Percentiles rank a stretch among this genome's conserved stretches.
Conservation (phyloP, 2,113 vertebrate genomes). For the Peromyscus maniculatus region DNA sequence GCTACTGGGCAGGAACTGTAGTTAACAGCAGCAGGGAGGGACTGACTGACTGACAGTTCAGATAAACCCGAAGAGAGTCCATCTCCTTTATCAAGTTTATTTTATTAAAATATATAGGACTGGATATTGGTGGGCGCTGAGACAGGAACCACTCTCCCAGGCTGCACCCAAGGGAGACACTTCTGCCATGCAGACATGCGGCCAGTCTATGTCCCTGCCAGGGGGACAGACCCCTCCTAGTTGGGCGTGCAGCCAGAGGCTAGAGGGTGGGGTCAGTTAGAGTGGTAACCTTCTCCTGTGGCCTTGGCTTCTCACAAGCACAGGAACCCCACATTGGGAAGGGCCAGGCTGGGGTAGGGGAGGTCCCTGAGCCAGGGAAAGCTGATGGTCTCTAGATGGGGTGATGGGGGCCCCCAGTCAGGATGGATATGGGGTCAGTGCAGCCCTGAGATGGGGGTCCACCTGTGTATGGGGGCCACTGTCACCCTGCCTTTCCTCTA, state of each 20-base stretch:
- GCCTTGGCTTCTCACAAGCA: slow-evolving; percentile 51
- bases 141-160: slow-evolving; percentile 70
- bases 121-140: slow-evolving; percentile 74
- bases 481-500: neutral
- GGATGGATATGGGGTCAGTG: slow-evolving; percentile 39
- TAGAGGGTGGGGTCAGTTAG: neutral
- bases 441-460: neutral
- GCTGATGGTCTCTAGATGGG: slow-evolving; percentile 42
- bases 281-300: slow-evolving; percentile 40
- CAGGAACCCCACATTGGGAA: slow-evolving; percentile 38
- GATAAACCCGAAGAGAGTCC: neutral
- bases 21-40: neutral
- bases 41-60: neutral
- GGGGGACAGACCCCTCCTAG: neutral
- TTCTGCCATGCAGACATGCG: slow-evolving; percentile 83
- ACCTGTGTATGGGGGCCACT: neutral
- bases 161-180: slow-evolving; percentile 67
- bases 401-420: neutral
- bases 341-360: neutral
- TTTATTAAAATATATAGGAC: slow-evolving; percentile 88
- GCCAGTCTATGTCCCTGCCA: neutral
- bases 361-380: slow-evolving; percentile 71
- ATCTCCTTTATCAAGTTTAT: slow-evolving; percentile 81
- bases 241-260: neutral
- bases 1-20: neutral